phyloP scores from a whole-genome alignment of 2,797 vertebrate species.

The Phylloscopus collybita region DNA sequence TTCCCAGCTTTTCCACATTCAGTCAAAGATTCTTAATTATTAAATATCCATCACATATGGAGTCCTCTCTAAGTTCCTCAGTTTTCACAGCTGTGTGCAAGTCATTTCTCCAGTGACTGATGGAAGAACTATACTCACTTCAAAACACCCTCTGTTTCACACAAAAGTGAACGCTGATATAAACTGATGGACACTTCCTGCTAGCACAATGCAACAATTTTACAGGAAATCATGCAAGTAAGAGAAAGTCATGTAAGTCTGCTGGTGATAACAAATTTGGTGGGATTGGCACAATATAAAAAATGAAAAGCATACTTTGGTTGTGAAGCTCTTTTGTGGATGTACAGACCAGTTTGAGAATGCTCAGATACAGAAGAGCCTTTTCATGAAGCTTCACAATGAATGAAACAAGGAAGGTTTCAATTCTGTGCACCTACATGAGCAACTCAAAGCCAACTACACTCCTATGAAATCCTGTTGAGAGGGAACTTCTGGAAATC shows the following conservation, averaged over 20 bases:
- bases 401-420: background rate
- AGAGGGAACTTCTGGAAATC: background rate
- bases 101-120: background rate
- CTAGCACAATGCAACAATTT: background rate
- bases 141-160: background rate
- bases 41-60: background rate
- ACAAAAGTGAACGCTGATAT: background rate
- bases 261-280: background rate
- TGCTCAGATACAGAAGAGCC: background rate
- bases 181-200: background rate
- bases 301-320: background rate
- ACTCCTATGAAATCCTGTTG: background rate
- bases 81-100: background rate
- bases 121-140: background rate
- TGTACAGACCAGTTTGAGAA: background rate
- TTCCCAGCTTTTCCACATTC: background rate
- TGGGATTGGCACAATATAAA: background rate
- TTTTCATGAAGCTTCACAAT: background rate
- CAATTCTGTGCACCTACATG: background rate
- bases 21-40: conserved; percentile 20
- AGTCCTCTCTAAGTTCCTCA: background rate
- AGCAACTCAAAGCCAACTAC: background rate
- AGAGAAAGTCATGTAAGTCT: background rate
- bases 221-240: background rate
- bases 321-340: background rate